Conservation (phyloP, 2,797 vertebrate species). For the Catamblyrhynchus diadema region DNA sequence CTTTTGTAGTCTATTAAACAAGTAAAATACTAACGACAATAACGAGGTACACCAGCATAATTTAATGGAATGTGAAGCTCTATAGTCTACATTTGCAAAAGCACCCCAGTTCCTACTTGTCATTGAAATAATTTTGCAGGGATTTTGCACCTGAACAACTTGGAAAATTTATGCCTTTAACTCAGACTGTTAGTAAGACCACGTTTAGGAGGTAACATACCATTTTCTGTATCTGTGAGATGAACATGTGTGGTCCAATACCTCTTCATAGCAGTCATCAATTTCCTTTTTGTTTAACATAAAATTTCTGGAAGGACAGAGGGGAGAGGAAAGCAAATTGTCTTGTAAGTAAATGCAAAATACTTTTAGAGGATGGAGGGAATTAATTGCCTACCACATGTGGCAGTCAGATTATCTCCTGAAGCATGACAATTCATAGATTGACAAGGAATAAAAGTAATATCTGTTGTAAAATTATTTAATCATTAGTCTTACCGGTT, state of each 20-base stretch:
- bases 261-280: background rate
- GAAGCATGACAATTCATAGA: background rate
- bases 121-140: background rate
- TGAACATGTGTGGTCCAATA: background rate
- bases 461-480: background rate
- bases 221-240: background rate
- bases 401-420: background rate
- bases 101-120: background rate
- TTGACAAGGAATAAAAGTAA: background rate
- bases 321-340: background rate
- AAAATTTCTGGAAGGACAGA: background rate
- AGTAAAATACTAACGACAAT: background rate
- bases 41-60: background rate
- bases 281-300: background rate
- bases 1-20: background rate
- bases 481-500: background rate
- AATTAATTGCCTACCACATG: background rate
- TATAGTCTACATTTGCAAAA: background rate
- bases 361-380: background rate
- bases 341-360: background rate
- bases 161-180: background rate
- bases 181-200: background rate
- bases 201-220: background rate
- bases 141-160: background rate
- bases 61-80: background rate